Evolutionary conservation across 2,797 vertebrate species (phyloP), one percentile per base, ranked within the genome.

Genomic region (Liparis tanakae): DNA sequence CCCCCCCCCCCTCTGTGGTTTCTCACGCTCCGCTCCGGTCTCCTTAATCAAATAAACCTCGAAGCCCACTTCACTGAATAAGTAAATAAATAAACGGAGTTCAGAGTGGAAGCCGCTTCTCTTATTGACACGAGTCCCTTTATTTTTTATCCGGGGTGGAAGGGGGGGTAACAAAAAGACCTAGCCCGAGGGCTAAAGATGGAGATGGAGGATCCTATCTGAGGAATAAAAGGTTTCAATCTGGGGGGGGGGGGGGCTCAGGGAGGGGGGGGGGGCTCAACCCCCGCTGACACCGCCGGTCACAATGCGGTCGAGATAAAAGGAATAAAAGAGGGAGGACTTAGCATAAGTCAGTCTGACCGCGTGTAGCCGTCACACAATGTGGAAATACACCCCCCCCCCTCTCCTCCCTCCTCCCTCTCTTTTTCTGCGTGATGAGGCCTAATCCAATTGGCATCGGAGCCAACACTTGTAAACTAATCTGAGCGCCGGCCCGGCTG

Each of bases 401-500:
- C 25, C 25, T 30, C 25, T 30, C 25, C 25, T 30, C 89, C 76
- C 25, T 4, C 25, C 25, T n/a, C 25, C 25, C 25, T 30, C 25
- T 30, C 25, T 30, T 30, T 30, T 30, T 30, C 87, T 68, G 87
- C 84, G 73, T 84, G 88, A 91, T 82, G 90, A 87, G 78, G 87
- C 86, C 87, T 94, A 94, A 95, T 95, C 94, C 94, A 94, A 93
- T 94, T 93, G 93, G 92, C 89, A 82, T 82, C 81, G 88, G 85
- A 91, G 91, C 93, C 94, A 93, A 92, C 25, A 94, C 92, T 94
- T 93, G 92, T 95, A 92, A 95, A 94, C 91, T 95, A 95, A 95
- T 95, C 94, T 95, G 89, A 84, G 93, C 92, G 88, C 94, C 92
- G 91, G 94, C 88, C 85, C 83, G 77, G 91, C 93, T 94, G 94